A percentile compares a stretch with the other conserved stretches of the same genome.
Evolutionary conservation across 2,888 invertebrate species (phyloP).

Genomic region (Odiellus spinosus): DNA sequence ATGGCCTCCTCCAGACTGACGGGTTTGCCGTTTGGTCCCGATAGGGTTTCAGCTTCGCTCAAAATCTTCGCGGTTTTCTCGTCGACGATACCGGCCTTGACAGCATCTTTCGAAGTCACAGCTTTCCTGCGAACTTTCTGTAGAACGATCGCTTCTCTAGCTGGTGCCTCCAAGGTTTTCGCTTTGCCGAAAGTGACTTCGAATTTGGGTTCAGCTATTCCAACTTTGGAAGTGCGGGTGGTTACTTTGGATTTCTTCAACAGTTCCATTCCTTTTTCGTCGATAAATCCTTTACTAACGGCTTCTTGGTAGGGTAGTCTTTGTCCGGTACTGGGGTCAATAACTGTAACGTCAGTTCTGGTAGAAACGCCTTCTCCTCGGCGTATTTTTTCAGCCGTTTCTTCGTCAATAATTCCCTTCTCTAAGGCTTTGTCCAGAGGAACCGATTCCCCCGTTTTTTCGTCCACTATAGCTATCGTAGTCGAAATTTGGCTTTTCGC

Average conservation of each 20-base stretch:
- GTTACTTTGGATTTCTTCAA: not conserved
- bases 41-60: slow-evolving; percentile 35
- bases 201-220: slow-evolving; percentile 43
- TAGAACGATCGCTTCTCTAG: slow-evolving; percentile 46
- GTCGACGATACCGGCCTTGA: slow-evolving; percentile 62
- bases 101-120: slow-evolving; percentile 54
- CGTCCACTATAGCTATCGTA: slow-evolving; percentile 39
- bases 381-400: slow-evolving; percentile 14
- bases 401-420: slow-evolving; percentile 31
- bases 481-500: not conserved
- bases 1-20: slow-evolving; percentile 61
- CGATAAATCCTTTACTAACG: slow-evolving; percentile 16
- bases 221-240: slow-evolving; percentile 3
- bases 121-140: slow-evolving; percentile 64
- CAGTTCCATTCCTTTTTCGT: not conserved
- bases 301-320: slow-evolving; percentile 28
- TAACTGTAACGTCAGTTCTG: slow-evolving; percentile 5
- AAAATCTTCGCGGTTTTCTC: slow-evolving; percentile 53
- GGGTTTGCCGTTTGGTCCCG: slow-evolving; percentile 35
- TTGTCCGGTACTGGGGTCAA: slow-evolving; percentile 55
- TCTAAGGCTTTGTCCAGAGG: slow-evolving; percentile 64
- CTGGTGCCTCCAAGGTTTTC: slow-evolving; percentile 40
- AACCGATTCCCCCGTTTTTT: slow-evolving; percentile 59
- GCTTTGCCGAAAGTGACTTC: slow-evolving; percentile 46
- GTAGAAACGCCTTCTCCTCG: slow-evolving; percentile 6